Conservation (phyloP, 2,888 invertebrate genomes). For the Scrobipalpa atriplicella region DNA sequence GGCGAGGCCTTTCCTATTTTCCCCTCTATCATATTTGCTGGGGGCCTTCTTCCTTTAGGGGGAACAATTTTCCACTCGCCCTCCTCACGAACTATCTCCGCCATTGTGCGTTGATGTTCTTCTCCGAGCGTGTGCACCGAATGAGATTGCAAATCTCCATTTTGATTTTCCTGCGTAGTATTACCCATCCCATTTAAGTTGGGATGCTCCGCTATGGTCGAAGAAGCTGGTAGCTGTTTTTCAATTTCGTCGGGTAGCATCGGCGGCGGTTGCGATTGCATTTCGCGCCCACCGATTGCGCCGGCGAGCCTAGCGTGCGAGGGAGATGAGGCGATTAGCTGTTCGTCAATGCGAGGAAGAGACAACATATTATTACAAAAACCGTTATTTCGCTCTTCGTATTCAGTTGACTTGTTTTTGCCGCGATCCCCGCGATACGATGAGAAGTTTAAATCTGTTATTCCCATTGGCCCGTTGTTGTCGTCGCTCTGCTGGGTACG, state of each 20-base stretch:
- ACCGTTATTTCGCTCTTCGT: neutral
- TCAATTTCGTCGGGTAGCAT: no score
- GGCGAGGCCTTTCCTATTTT: conserved; percentile 8
- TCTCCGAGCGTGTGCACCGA: no score
- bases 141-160: no score
- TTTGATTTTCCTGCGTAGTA: neutral
- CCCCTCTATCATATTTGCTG: neutral
- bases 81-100: neutral
- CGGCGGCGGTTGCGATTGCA: no score
- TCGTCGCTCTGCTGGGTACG: neutral
- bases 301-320: no score
- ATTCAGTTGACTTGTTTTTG: neutral
- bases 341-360: no score
- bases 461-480: conserved; percentile 30
- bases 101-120: no score
- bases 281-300: no score
- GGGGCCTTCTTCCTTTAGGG: neutral
- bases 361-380: no score
- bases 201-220: no score
- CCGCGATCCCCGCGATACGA: neutral
- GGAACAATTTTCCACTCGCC: neutral
- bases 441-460: neutral
- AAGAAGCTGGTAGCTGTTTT: no score
- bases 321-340: no score
- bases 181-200: neutral